Conservation (phyloP, 2,888 invertebrate genomes). For the Linhomoeus sp. region DNA sequence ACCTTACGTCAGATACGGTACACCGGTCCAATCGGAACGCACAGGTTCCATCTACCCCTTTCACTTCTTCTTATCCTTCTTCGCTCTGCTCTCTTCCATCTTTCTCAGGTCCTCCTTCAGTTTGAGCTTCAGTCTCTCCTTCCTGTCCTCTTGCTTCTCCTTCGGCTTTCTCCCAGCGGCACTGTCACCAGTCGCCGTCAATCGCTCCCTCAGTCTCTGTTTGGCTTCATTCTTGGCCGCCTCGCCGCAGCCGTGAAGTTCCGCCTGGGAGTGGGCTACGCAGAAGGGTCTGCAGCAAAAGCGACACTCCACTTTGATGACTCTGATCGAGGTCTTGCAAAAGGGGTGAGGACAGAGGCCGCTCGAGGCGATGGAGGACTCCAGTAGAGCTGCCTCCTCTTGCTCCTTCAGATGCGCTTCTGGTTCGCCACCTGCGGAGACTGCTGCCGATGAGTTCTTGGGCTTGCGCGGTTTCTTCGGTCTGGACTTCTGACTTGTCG, state of each 20-base stretch:
- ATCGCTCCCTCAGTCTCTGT: not conserved
- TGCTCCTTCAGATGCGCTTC: too few species aligned
- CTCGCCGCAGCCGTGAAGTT: slow-evolving; percentile 48
- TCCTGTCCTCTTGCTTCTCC: not conserved
- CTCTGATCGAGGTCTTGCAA: not conserved
- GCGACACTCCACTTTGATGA: slow-evolving; percentile 30
- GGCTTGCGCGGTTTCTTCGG: too few species aligned
- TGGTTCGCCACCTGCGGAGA: too few species aligned
- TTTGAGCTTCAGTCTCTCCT: not conserved
- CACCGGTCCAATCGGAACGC: not conserved
- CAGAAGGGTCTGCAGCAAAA: slow-evolving; percentile 42
- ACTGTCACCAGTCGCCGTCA: not conserved
- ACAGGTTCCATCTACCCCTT: not conserved
- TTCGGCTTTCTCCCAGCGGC: not conserved
- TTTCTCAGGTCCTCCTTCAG: not conserved
- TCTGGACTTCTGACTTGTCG: too few species aligned
- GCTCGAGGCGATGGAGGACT: too few species aligned
- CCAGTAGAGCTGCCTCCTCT: too few species aligned
- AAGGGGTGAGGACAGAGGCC: not conserved
- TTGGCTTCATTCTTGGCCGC: slow-evolving; percentile 38
- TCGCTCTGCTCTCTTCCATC: not conserved
- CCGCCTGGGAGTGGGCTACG: slow-evolving; percentile 43
- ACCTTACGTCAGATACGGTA: too few species aligned
- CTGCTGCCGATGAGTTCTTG: too few species aligned
- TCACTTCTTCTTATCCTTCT: not conserved